Evolutionary conservation across 2,888 invertebrate genomes (phyloP).

Genomic region (Limnephilus auricula): DNA sequence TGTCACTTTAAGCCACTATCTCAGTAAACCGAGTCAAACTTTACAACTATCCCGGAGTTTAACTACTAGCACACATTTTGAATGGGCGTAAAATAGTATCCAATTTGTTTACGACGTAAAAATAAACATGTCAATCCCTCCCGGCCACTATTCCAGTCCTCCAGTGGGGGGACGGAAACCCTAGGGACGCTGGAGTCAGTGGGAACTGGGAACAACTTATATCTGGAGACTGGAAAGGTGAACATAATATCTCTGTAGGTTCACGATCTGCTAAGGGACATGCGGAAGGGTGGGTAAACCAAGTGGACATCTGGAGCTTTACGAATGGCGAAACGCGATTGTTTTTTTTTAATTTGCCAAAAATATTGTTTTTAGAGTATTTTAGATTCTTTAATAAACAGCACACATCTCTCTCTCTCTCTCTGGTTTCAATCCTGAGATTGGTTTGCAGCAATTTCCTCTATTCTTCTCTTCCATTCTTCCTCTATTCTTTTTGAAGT

Average conservation of each 20-base stretch:
- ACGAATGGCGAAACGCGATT: neutral
- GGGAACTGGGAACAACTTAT: neutral
- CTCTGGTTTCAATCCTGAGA: no score
- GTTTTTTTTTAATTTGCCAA: neutral
- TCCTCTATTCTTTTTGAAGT: no score
- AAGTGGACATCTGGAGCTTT: neutral
- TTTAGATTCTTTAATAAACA: no score
- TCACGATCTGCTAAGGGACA: neutral
- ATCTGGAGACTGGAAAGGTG: neutral
- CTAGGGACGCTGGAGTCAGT: neutral
- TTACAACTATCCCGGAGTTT: neutral
- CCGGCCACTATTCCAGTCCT: neutral
- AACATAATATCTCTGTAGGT: neutral
- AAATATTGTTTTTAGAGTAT: neutral
- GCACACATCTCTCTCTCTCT: no score
- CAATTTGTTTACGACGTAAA: constrained; percentile 31
- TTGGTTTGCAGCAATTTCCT: no score
- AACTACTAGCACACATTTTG: neutral
- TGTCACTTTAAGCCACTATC: neutral
- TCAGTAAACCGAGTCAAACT: neutral
- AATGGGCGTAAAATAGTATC: constrained; percentile 25
- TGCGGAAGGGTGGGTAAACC: neutral
- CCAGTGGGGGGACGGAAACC: neutral
- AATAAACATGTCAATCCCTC: constrained; percentile 41
- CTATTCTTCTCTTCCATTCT: no score